Conservation (phyloP, 2,113 vertebrate genomes). For the Dipodomys spectabilis region DNA sequence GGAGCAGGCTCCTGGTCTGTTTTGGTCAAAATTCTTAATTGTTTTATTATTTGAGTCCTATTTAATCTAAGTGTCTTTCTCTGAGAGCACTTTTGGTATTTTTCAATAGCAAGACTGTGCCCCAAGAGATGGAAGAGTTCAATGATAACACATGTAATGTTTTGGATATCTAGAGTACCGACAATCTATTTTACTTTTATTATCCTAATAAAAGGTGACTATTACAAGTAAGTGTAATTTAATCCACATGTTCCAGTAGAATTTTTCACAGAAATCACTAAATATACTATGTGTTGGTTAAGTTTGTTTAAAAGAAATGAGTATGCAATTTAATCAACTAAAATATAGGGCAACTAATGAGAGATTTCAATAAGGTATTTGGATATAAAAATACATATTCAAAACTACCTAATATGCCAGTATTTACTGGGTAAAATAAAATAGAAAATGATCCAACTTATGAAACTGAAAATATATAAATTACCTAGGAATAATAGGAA, state of each 20-base stretch:
- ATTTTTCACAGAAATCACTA: not conserved
- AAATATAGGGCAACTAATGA: conserved; percentile 28
- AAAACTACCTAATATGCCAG: not conserved
- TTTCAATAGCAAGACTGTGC: not conserved
- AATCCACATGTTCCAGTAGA: not conserved
- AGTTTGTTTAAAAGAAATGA: conserved; percentile 5
- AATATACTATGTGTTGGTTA: not conserved
- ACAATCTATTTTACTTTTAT: not conserved
- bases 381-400: not conserved
- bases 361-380: not conserved
- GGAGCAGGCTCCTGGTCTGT: not conserved
- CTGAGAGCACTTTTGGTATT: not conserved
- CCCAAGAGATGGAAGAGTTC: not conserved
- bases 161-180: conserved; percentile 34
- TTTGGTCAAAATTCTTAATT: conserved; percentile 41
- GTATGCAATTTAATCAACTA: not conserved
- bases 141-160: not conserved
- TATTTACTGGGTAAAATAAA: not conserved
- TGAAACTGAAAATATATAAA: not conserved
- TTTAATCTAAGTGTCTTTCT: conserved; percentile 19
- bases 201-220: not conserved
- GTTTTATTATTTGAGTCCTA: conserved; percentile 2
- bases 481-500: conserved; percentile 22
- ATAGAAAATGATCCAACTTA: conserved; percentile 1
- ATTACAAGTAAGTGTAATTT: conserved; percentile 1